These are phyloP conservation scores for Bothrops alternatus DNA, from an alignment of 2,797 vertebrate species.

Conservation along the genomic window DNA sequence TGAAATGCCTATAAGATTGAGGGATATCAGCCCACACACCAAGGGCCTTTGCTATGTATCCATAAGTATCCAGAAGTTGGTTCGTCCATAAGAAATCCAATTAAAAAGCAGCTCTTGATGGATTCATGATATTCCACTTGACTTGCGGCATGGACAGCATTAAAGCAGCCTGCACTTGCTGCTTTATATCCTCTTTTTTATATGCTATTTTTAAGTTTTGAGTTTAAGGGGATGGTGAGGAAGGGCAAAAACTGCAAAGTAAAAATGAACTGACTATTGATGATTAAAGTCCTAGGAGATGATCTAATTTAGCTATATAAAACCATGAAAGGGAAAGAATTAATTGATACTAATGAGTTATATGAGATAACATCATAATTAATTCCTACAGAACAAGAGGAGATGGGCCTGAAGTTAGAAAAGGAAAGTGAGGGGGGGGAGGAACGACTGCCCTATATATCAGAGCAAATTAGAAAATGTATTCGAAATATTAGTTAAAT, in stretches of 20 bases:
- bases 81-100: not conserved
- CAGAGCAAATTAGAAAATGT: slow-evolving; percentile 43
- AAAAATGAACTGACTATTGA: slow-evolving; percentile 61
- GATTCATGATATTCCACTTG: not conserved
- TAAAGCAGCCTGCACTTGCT: not conserved
- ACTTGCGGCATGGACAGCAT: not conserved
- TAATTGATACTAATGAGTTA: slow-evolving; percentile 73
- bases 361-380: slow-evolving; percentile 69
- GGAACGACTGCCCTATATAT: slow-evolving; percentile 60
- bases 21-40: no score
- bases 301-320: slow-evolving; percentile 71
- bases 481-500: slow-evolving; percentile 36
- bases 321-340: slow-evolving; percentile 71
- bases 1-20: no score
- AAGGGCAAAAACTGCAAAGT: slow-evolving; percentile 14
- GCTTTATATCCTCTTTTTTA: not conserved
- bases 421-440: not conserved
- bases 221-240: slow-evolving; percentile 24
- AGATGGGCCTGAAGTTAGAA: slow-evolving; percentile 49
- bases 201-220: not conserved
- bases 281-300: slow-evolving; percentile 66
- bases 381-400: slow-evolving; percentile 71
- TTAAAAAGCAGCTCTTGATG: not conserved
- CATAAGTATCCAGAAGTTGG: not conserved
- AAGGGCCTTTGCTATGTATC: not conserved